Conservation (phyloP, 2,113 vertebrate genomes). For the Cyprinodon brontotheroides region DNA sequence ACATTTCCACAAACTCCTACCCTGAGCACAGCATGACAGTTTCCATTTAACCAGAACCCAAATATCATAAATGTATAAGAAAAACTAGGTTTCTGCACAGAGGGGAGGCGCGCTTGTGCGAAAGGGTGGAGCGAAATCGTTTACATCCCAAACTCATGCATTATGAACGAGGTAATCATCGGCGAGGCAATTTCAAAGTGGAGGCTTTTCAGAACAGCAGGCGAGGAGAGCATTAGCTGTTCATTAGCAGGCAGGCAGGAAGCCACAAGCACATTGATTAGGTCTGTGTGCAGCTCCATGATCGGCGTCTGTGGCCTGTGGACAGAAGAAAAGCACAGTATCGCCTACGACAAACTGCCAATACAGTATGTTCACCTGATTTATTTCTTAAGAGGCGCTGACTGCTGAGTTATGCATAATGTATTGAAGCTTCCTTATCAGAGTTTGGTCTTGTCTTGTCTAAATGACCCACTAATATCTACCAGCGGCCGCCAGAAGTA, state of each 20-base stretch:
- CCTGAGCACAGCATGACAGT: slow-evolving; percentile 2
- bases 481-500: not conserved
- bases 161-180: slow-evolving; percentile 64
- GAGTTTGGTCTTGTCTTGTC: not conserved
- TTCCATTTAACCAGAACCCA: slow-evolving; percentile 9
- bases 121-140: slow-evolving; percentile 43
- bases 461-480: not conserved
- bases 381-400: slow-evolving; percentile 8
- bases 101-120: not conserved
- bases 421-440: not conserved
- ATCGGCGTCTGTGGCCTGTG: slow-evolving; percentile 42
- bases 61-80: slow-evolving; percentile 11
- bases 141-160: slow-evolving; percentile 63
- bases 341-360: slow-evolving; percentile 22
- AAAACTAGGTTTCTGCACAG: slow-evolving; percentile 4
- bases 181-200: slow-evolving; percentile 41
- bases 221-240: slow-evolving; percentile 53
- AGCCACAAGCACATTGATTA: slow-evolving; percentile 57
- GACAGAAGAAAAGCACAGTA: slow-evolving; percentile 34
- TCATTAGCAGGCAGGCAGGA: slow-evolving; percentile 61
- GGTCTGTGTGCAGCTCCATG: slow-evolving; percentile 37
- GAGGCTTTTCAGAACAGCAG: slow-evolving; percentile 28
- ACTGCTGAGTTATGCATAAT: slow-evolving; percentile 1
- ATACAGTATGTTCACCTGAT: slow-evolving; percentile 32
- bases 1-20: not conserved